These are phyloP conservation scores for Drosophila putrida DNA, from an alignment of 2,888 invertebrate genomes.

Conservation along the genomic window DNA sequence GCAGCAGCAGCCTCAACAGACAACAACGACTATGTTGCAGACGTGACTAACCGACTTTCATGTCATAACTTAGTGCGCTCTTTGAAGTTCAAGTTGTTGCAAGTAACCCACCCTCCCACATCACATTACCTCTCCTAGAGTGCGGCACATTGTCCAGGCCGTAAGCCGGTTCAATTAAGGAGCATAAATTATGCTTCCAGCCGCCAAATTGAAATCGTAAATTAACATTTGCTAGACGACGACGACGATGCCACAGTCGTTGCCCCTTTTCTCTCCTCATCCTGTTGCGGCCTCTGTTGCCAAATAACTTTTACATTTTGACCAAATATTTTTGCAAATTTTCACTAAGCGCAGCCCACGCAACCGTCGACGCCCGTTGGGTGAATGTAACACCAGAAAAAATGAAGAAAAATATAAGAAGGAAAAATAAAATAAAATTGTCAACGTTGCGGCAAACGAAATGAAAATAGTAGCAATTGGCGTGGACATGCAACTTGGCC, in stretches of 20 bases:
- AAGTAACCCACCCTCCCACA: constrained; percentile 5
- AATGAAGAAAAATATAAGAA: constrained; percentile 15
- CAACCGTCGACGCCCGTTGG: constrained; percentile 68
- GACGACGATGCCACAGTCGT: constrained; percentile 18
- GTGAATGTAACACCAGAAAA: constrained; percentile 58
- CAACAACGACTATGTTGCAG: constrained; percentile 52
- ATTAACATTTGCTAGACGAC: constrained; percentile 77
- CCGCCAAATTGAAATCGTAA: constrained; percentile 81
- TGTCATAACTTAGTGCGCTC: constrained; percentile 77
- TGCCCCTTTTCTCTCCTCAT: background rate
- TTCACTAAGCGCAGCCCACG: constrained; percentile 80
- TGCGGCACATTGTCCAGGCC: constrained; percentile 39
- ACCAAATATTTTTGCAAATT: constrained; percentile 81
- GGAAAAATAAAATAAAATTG: constrained; percentile 57
- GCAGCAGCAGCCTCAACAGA: constrained; percentile 11
- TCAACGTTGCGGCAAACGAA: constrained; percentile 71
- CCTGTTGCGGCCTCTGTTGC: constrained; percentile 26
- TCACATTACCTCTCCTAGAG: background rate
- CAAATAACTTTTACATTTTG: constrained; percentile 81
- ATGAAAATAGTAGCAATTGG: constrained; percentile 82
- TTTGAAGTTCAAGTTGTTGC: constrained; percentile 78
- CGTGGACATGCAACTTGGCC: constrained; percentile 75
- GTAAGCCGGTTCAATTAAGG: constrained; percentile 75
- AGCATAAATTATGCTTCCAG: constrained; percentile 79
- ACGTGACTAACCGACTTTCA: constrained; percentile 82